Conservation (phyloP, 2,888 invertebrate species). For the Apamea sordens region DNA sequence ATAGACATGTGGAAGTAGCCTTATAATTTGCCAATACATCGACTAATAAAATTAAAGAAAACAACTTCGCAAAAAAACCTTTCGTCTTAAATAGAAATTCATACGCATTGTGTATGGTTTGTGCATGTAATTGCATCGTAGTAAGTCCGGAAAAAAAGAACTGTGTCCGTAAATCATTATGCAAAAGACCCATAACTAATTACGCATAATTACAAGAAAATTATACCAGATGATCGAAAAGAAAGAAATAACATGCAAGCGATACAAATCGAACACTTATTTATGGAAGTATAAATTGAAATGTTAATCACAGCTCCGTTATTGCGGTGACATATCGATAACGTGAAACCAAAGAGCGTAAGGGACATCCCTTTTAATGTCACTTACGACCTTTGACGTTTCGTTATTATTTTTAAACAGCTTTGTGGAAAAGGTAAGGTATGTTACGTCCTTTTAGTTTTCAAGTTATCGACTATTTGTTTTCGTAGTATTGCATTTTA, state of each 20-base stretch:
- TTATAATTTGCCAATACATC: not conserved
- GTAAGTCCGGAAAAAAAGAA: slow-evolving; percentile 2
- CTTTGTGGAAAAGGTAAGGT: too few species aligned
- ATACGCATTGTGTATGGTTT: not conserved
- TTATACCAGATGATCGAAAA: slow-evolving; percentile 29
- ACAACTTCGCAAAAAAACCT: not conserved
- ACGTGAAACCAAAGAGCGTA: not conserved
- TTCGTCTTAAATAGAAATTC: not conserved
- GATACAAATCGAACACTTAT: slow-evolving; percentile 26
- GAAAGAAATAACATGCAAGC: slow-evolving; percentile 21
- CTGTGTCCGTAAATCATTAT: slow-evolving; percentile 10
- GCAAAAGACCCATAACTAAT: slow-evolving; percentile 29
- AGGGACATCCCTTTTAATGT: slow-evolving; percentile 32
- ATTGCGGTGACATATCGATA: slow-evolving; percentile 29
- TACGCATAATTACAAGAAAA: slow-evolving; percentile 38
- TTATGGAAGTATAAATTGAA: slow-evolving; percentile 24
- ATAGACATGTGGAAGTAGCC: not conserved
- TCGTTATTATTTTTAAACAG: not conserved
- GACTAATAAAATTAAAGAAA: not conserved
- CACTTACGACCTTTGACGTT: slow-evolving; percentile 18
- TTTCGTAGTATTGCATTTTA: slow-evolving; percentile 6
- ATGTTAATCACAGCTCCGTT: slow-evolving; percentile 18
- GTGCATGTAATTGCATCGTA: slow-evolving; percentile 7
- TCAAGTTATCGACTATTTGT: not conserved
- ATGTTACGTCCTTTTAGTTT: slow-evolving; percentile 4